A percentile compares a stretch with the other conserved stretches of the same genome.
phyloP scores from a whole-genome alignment of 2,797 vertebrate species.

The Lutjanus campechanus region DNA sequence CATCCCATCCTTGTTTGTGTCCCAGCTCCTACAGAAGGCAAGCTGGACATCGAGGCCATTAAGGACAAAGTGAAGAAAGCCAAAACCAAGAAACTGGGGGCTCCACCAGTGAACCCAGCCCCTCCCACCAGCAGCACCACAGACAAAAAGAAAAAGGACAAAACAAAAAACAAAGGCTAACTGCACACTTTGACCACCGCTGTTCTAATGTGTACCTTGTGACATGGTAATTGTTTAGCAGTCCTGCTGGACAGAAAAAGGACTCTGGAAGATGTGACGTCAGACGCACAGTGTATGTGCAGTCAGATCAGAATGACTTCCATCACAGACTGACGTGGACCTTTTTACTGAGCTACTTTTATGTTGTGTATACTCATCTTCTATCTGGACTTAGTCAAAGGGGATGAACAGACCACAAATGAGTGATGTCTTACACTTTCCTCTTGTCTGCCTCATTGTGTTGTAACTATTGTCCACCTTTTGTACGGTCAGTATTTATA shows the following conservation, averaged over 20 bases:
- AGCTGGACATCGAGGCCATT: slow-evolving; percentile 92
- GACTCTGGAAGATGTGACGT: not conserved
- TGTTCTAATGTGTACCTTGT: not conserved
- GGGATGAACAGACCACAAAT: slow-evolving; percentile 1
- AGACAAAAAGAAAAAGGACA: slow-evolving; percentile 88
- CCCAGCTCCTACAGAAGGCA: slow-evolving; percentile 87
- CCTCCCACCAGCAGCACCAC: slow-evolving; percentile 78
- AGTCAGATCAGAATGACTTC: not conserved
- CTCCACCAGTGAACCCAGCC: slow-evolving; percentile 86
- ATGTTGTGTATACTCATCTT: not conserved
- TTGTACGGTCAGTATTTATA: slow-evolving; percentile 30
- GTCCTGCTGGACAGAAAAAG: slow-evolving; percentile 4
- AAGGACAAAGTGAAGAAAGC: slow-evolving; percentile 96
- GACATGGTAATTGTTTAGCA: not conserved
- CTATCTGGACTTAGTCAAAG: not conserved
- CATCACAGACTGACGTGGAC: not conserved
- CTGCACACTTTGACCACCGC: not conserved
- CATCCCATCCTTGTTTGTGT: not conserved
- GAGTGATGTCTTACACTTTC: not conserved
- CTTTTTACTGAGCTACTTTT: slow-evolving; percentile 9
- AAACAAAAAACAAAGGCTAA: slow-evolving; percentile 79
- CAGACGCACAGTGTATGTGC: not conserved
- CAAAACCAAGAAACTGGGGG: slow-evolving; percentile 95
- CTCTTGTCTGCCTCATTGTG: not conserved
- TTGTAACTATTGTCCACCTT: slow-evolving; percentile 5